Conservation (phyloP, 2,113 vertebrate genomes). For the human region GRCh38 chr6:7800501-7801000, state of each 20-base stretch:
- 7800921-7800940: not conserved
- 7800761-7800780: not conserved
- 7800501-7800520: not conserved
- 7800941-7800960: not conserved
- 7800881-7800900: not conserved
- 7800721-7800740: not conserved
- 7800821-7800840: not conserved
- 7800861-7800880: not conserved
- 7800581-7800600: not conserved
- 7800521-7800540: not conserved
- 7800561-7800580: not conserved
- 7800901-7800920: not conserved
- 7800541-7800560: not conserved
- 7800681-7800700: not conserved
- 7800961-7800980: not conserved
- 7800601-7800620: not conserved
- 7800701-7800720: not conserved
- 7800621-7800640: not conserved
- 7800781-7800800: not conserved
- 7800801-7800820: not conserved
- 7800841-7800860: not conserved
- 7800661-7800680: not conserved
- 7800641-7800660: not conserved
- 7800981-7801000: not conserved
- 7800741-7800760: not conserved